These are phyloP conservation scores for Synergus itoensis DNA, from an alignment of 2,888 invertebrate species.

Conservation along the genomic window DNA sequence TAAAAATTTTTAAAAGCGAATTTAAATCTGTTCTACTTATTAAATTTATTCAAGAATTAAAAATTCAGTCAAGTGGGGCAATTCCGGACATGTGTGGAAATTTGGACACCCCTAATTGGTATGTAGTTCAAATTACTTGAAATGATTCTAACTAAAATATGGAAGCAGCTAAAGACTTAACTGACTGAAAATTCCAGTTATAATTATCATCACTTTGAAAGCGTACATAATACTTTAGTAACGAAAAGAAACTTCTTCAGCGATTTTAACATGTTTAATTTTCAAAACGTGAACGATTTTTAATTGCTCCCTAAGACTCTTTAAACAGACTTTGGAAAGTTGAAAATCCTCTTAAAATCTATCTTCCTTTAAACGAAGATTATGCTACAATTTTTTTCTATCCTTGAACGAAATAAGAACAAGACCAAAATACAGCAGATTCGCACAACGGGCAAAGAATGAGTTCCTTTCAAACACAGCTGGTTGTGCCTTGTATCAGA, in stretches of 20 bases:
- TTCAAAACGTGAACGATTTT: background rate
- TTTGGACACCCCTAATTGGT: too few species aligned
- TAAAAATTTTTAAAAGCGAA: background rate
- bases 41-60: background rate
- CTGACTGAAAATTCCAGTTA: too few species aligned
- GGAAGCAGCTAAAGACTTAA: too few species aligned
- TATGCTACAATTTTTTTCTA: background rate
- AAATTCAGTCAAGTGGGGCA: too few species aligned
- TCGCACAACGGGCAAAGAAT: conserved; percentile 29
- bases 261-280: background rate
- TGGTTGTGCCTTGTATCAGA: conserved; percentile 68
- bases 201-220: too few species aligned
- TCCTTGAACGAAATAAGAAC: conserved; percentile 11
- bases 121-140: too few species aligned
- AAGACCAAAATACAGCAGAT: conserved; percentile 20
- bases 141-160: too few species aligned
- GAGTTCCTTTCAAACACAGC: conserved; percentile 64
- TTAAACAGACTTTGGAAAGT: background rate
- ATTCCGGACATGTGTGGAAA: too few species aligned
- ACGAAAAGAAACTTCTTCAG: too few species aligned
- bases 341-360: background rate
- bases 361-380: background rate
- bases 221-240: too few species aligned
- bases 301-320: background rate
- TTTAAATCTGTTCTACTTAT: background rate